Conservation (phyloP, 2,888 invertebrate genomes). For the Thecocarcelia acutangulata region DNA sequence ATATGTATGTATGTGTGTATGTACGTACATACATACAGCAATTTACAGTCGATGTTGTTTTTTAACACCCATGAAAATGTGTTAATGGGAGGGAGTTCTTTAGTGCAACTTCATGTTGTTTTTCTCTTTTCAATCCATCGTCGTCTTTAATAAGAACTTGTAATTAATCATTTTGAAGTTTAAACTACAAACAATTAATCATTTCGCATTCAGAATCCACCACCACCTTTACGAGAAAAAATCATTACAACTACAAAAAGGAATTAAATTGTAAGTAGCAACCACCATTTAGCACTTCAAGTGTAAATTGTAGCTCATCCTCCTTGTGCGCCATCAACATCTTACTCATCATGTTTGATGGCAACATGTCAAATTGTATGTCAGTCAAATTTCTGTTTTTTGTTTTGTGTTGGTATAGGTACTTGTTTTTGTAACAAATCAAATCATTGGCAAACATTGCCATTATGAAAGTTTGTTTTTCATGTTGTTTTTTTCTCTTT, state of each 20-base stretch:
- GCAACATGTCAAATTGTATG: constrained; percentile 60
- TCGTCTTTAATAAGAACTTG: constrained; percentile 28
- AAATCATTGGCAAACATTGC: constrained; percentile 31
- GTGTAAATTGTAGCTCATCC: constrained; percentile 29
- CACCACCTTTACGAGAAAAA: constrained; percentile 50
- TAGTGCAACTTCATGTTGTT: constrained; percentile 16
- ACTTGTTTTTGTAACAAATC: constrained; percentile 39
- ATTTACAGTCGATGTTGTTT: constrained; percentile 68
- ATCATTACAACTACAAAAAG: constrained; percentile 8
- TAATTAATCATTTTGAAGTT: constrained; percentile 46
- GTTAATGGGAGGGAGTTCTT: background rate
- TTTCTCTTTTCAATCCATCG: constrained; percentile 14
- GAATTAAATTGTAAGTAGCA: constrained; percentile 25
- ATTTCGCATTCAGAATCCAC: constrained; percentile 32
- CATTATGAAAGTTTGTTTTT: constrained; percentile 13
- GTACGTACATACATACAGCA: constrained; percentile 58
- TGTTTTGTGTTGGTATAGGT: background rate
- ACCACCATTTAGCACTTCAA: constrained; percentile 46
- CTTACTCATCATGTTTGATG: constrained; percentile 59
- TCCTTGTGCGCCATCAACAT: constrained; percentile 31
- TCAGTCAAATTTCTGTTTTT: constrained; percentile 48
- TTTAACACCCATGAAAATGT: background rate
- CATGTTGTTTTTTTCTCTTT: constrained; percentile 17
- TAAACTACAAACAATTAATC: constrained; percentile 41
- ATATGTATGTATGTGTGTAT: too few relatives aligned